Evolutionary conservation across 2,888 invertebrate species (phyloP).

Genomic region (Metallyticus violacea): DNA sequence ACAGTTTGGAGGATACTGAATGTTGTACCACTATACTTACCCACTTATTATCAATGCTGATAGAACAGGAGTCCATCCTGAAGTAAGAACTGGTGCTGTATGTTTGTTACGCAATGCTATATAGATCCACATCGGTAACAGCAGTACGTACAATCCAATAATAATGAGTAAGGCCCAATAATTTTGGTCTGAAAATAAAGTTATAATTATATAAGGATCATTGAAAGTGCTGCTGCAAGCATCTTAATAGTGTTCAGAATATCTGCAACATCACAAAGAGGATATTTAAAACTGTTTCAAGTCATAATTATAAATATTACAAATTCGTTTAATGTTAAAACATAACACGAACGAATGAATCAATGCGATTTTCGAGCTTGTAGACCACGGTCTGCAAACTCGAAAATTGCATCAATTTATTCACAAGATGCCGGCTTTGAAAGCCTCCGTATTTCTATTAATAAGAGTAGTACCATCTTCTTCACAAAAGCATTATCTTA

Average conservation of each 20-base stretch:
- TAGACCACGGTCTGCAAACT: no score
- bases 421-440: no score
- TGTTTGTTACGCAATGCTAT: constrained; percentile 83
- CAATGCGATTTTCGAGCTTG: no score
- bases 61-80: constrained; percentile 94
- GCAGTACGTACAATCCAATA: constrained; percentile 64
- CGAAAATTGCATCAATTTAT: no score
- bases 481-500: no score
- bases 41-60: constrained; percentile 93
- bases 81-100: constrained; percentile 79
- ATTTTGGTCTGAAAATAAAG: not conserved
- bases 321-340: no score
- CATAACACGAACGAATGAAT: no score
- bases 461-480: no score
- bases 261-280: not conserved
- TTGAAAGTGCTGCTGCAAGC: not conserved
- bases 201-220: not conserved
- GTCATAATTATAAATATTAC: no score
- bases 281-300: no score
- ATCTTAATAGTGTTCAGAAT: not conserved
- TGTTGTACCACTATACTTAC: constrained; percentile 53
- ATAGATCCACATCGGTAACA: constrained; percentile 83
- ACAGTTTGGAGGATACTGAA: not conserved
- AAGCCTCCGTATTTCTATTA: no score
- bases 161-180: constrained; percentile 51